Evolutionary conservation across 2,888 invertebrate genomes (phyloP).

Genomic region (Acanthosepion lycidas): DNA sequence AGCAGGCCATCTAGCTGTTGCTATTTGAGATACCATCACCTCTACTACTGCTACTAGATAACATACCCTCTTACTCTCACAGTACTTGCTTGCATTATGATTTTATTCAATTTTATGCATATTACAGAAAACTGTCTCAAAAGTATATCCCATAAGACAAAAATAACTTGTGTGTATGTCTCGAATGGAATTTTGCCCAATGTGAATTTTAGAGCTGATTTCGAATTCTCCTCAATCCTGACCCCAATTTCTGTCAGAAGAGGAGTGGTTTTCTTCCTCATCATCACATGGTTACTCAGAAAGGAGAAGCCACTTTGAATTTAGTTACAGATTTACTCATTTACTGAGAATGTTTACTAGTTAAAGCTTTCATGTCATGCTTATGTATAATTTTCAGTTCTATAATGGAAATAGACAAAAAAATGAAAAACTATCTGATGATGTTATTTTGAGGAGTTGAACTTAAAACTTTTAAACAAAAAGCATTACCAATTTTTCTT

Average conservation of each 20-base stretch:
- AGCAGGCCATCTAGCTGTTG: not conserved
- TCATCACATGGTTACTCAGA: not conserved
- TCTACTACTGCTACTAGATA: not conserved
- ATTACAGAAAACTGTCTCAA: not conserved
- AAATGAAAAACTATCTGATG: not conserved
- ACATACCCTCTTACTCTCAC: not conserved
- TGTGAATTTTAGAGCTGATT: not conserved
- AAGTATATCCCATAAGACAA: not conserved
- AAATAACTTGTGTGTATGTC: not conserved
- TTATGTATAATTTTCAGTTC: not conserved
- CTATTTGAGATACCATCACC: not conserved
- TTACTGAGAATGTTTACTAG: not conserved
- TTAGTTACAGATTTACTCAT: not conserved
- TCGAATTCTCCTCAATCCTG: not conserved
- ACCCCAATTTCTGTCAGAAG: not conserved
- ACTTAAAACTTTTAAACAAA: too few relatives aligned
- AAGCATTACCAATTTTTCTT: too few relatives aligned
- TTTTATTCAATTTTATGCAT: not conserved
- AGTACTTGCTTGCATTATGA: not conserved
- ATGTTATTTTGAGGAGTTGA: not conserved
- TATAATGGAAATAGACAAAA: not conserved
- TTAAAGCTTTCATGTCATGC: not conserved
- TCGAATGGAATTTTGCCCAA: not conserved
- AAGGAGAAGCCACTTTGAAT: not conserved
- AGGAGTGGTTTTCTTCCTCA: not conserved